Evolutionary conservation across 2,888 invertebrate genomes (phyloP).

Genomic region (Athalia circularis): DNA sequence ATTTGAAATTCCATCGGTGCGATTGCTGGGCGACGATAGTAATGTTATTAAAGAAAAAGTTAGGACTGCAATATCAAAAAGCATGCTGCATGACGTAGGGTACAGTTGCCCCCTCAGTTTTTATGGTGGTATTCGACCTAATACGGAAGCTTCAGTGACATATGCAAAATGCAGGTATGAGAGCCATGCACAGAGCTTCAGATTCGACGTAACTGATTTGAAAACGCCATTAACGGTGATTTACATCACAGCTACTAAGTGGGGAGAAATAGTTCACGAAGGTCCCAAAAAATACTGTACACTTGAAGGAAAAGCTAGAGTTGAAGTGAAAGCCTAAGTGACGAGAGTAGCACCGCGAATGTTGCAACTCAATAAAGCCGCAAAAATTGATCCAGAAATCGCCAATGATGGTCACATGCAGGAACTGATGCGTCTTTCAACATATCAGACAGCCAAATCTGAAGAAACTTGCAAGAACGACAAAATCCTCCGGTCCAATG

Average conservation of each 20-base stretch:
- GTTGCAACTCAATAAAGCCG: constrained; percentile 26
- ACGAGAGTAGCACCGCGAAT: neutral
- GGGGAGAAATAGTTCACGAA: constrained; percentile 14
- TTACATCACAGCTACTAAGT: constrained; percentile 8
- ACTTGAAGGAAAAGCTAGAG: neutral
- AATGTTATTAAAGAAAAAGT: neutral
- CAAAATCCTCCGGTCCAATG: constrained; percentile 13
- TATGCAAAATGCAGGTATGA: constrained; percentile 20
- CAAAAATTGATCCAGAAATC: constrained; percentile 36
- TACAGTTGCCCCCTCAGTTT: constrained; percentile 13
- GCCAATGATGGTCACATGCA: constrained; percentile 44
- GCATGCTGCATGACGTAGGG: neutral
- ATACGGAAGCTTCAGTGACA: neutral
- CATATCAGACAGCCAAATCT: constrained; percentile 41
- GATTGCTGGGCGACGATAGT: neutral
- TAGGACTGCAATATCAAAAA: neutral
- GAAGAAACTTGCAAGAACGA: constrained; percentile 36
- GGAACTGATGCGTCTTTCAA: constrained; percentile 21
- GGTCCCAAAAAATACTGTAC: constrained; percentile 20
- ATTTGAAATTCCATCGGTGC: constrained; percentile 2
- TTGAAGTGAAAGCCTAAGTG: neutral
- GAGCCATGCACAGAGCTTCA: constrained; percentile 10
- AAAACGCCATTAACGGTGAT: neutral
- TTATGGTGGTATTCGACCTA: constrained; percentile 1
- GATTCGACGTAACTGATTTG: constrained; percentile 9